Evolutionary conservation across 2,797 vertebrate species (phyloP), one percentile per base, ranked within the genome.

Genomic region (Antrozous pallidus): DNA sequence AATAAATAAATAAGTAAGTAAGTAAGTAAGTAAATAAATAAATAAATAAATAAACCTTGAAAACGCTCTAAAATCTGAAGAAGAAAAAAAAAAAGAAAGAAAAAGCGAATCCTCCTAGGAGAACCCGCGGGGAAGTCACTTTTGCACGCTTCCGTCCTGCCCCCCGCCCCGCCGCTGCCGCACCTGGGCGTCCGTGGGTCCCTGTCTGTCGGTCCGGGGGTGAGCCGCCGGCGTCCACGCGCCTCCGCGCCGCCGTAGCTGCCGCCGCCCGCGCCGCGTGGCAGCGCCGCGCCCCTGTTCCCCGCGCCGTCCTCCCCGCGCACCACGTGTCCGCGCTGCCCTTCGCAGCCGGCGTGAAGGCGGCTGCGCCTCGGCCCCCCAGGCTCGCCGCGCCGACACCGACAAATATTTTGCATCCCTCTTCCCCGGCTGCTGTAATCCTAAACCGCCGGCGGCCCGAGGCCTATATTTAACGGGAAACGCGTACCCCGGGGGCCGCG

Each of bases 321-420:
- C 96, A 94, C 97, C 97, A 96, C 97, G 96, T 97, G 97, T 95
- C 96, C 94, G 84, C 78, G 83, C 96, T 96, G 97, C 90, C 97
- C 96, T 97, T 95, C 90, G 93, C 91, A 69, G 90, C 88, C 80
- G 69, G 93, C 81, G 81, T 85, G 90, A 77, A 87, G 63, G 90
- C 75, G 75, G 81, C 93, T 70, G 80, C 81, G 81, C 75, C 86
- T 45, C 80, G 8, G 86, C 45, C 95, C 61, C 75, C 69, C 47
- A 90, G 92, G 94, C 77, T 79, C 36, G 93, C 83, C 56, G 74
- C 73, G 93, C 82, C 88, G 87, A 93, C 91, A 70, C 94, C 91
- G 86, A 61, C 92, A 47, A 40, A 83, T 85, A 86, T 95, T 96
- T 24, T 38, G 95, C 90, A 93, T 95, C 94, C 74, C 97, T 80